Percentiles rank a stretch among this genome's conserved stretches.
phyloP scores from a whole-genome alignment of 2,888 invertebrate genomes.

The Perizoma flavofasciatum region DNA sequence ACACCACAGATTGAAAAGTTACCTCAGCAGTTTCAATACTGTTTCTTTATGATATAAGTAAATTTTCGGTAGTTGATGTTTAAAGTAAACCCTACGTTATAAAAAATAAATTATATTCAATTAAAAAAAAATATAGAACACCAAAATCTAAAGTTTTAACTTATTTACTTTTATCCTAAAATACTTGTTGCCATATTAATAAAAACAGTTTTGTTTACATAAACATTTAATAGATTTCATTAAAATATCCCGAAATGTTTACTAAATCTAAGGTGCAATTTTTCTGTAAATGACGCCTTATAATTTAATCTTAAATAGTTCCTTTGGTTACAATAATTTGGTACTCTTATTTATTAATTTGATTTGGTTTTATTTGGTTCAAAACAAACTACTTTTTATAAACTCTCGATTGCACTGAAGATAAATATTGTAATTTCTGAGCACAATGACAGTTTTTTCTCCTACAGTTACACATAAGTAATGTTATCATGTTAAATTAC shows the following conservation, averaged over 20 bases:
- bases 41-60: slow-evolving; percentile 64
- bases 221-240: slow-evolving; percentile 55
- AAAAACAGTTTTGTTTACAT: slow-evolving; percentile 6
- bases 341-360: slow-evolving; percentile 6
- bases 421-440: too few relatives aligned
- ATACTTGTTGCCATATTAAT: neutral
- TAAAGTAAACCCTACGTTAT: slow-evolving; percentile 8
- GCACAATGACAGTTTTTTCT: too few relatives aligned
- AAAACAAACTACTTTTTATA: neutral
- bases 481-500: too few relatives aligned
- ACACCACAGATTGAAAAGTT: slow-evolving; percentile 66
- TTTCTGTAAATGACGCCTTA: slow-evolving; percentile 4
- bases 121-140: slow-evolving; percentile 15
- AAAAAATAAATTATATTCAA: slow-evolving; percentile 29
- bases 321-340: slow-evolving; percentile 21
- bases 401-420: neutral
- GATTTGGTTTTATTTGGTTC: slow-evolving; percentile 9
- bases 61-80: slow-evolving; percentile 14
- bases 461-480: too few relatives aligned
- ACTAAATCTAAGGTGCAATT: slow-evolving; percentile 36
- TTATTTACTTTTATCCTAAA: neutral
- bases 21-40: slow-evolving; percentile 76
- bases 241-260: slow-evolving; percentile 61
- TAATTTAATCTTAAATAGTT: neutral
- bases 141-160: neutral